These are phyloP conservation scores for Piaya cayana DNA, from an alignment of 2,113 vertebrate genomes.

Conservation along the genomic window DNA sequence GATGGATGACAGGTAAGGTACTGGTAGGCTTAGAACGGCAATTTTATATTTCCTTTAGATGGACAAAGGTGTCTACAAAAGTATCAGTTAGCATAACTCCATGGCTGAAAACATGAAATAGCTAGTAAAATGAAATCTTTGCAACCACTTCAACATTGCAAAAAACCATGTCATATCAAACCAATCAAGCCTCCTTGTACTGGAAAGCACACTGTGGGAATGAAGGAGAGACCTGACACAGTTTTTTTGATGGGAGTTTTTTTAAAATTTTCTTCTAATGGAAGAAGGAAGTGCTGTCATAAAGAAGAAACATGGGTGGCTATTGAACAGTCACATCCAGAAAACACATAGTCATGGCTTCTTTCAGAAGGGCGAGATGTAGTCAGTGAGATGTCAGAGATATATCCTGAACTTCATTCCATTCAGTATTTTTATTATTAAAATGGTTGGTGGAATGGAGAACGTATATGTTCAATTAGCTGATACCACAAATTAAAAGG, in stretches of 20 bases:
- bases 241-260: too few species aligned
- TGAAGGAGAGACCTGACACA: background rate
- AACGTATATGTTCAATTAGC: background rate
- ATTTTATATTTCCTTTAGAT: background rate
- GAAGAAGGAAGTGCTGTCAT: background rate
- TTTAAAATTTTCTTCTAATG: too few species aligned
- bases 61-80: background rate
- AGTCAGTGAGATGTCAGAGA: too few species aligned
- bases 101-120: background rate
- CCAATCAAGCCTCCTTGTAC: background rate
- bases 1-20: background rate
- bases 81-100: background rate
- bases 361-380: background rate
- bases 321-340: background rate
- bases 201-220: background rate
- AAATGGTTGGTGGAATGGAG: background rate
- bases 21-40: background rate
- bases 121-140: background rate
- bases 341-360: background rate
- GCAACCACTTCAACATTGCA: background rate
- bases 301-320: background rate
- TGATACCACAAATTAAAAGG: background rate
- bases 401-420: background rate
- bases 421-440: background rate
- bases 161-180: background rate